These are phyloP conservation scores for Corbicula japonica DNA, from an alignment of 2,888 invertebrate species.

Conservation along the genomic window DNA sequence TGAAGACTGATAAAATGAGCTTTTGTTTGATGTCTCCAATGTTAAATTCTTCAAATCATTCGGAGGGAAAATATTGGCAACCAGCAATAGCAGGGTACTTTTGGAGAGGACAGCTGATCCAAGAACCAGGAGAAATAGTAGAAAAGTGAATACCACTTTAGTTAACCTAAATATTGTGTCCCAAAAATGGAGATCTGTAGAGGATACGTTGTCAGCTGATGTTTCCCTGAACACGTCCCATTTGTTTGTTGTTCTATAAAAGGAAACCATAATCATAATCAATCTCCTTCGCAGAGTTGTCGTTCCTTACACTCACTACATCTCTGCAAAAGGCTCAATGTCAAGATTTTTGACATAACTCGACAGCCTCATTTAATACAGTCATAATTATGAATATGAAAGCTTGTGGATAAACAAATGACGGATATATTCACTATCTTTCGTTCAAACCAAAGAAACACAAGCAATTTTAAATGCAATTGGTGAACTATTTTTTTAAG, in stretches of 20 bases:
- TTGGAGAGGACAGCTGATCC: slow-evolving; percentile 69
- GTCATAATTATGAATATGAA: too few species aligned
- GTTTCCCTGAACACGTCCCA: slow-evolving; percentile 72
- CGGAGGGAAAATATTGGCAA: slow-evolving; percentile 65
- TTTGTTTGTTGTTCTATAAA: slow-evolving; percentile 17
- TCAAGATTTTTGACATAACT: too few species aligned
- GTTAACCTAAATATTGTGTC: slow-evolving; percentile 69
- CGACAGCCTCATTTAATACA: too few species aligned
- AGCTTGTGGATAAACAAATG: too few species aligned
- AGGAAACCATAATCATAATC: neutral
- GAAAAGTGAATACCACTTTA: slow-evolving; percentile 64
- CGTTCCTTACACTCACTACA: too few species aligned
- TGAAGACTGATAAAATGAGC: slow-evolving; percentile 46
- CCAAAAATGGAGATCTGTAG: slow-evolving; percentile 69
- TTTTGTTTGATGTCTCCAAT: slow-evolving; percentile 49
- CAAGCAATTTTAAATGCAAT: too few species aligned
- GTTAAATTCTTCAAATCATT: slow-evolving; percentile 38
- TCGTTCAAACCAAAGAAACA: too few species aligned
- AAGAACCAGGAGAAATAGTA: slow-evolving; percentile 68
- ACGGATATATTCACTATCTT: too few species aligned
- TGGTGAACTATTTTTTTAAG: too few species aligned
- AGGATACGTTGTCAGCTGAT: slow-evolving; percentile 60
- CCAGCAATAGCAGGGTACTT: slow-evolving; percentile 68
- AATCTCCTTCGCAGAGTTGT: too few species aligned
- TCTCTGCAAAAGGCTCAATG: too few species aligned